A percentile compares a stretch with the other conserved stretches of the same genome.
These are phyloP conservation scores for Tinamus major DNA, from an alignment of 2,797 vertebrate genomes.

Conservation along the genomic window DNA sequence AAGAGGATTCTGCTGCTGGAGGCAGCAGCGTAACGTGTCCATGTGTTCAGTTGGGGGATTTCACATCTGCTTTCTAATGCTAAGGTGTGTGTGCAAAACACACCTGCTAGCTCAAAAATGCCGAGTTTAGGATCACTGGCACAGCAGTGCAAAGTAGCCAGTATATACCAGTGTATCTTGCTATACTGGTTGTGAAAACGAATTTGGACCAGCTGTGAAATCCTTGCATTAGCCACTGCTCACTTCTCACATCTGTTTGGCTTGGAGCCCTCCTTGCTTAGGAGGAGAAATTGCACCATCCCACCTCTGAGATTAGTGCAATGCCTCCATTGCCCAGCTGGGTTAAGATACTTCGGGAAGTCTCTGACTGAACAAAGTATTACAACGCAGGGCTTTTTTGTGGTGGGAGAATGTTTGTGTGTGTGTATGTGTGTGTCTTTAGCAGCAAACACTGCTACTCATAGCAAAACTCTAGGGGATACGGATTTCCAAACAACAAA, in stretches of 20 bases:
- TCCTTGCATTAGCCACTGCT: background rate
- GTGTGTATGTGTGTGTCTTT: background rate
- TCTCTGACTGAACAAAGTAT: background rate
- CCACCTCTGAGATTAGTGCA: background rate
- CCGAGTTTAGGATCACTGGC: background rate
- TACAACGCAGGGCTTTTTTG: fast-evolving
- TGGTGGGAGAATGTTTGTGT: background rate
- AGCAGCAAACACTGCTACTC: background rate
- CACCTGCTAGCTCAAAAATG: background rate
- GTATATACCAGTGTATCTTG: background rate
- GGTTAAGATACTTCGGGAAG: background rate
- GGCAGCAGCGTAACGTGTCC: conserved; percentile 37
- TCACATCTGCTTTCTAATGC: conserved; percentile 21
- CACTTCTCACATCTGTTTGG: background rate
- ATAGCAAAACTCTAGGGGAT: background rate
- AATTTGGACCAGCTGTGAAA: background rate
- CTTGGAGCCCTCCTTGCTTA: too few species aligned
- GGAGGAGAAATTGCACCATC: background rate
- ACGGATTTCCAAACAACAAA: conserved; percentile 7
- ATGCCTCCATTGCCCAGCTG: background rate
- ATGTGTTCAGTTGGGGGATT: conserved; percentile 11
- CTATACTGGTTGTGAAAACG: background rate
- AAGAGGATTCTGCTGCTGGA: conserved; percentile 5
- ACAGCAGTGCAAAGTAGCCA: background rate
- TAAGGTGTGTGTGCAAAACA: fast-evolving